phyloP scores from a whole-genome alignment of 2,888 invertebrate genomes.

The Plebejus anna region DNA sequence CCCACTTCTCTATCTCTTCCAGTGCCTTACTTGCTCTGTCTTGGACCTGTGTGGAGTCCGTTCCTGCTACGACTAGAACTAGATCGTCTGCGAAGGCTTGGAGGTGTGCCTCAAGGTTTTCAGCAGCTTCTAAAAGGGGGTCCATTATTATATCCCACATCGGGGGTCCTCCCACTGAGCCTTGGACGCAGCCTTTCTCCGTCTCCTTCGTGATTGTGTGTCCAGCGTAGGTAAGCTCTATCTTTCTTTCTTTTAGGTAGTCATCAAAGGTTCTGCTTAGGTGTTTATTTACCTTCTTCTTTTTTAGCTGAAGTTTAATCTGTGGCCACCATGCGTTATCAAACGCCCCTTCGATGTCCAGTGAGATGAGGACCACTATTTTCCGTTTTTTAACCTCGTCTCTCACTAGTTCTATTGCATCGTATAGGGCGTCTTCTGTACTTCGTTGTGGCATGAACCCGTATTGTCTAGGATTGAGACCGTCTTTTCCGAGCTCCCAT shows the following conservation, averaged over 20 bases:
- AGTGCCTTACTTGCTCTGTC: conserved; percentile 24
- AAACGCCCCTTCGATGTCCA: conserved; percentile 34
- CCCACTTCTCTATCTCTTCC: conserved; percentile 32
- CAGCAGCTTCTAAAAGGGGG: conserved; percentile 26
- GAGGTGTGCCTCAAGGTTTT: background rate
- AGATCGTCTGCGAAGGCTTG: conserved; percentile 41
- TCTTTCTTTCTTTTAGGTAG: conserved; percentile 31
- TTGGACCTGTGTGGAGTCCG: background rate
- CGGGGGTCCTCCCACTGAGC: conserved; percentile 35
- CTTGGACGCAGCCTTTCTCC: conserved; percentile 37
- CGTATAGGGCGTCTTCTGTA: background rate
- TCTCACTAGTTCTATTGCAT: conserved; percentile 30
- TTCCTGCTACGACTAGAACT: conserved; percentile 27
- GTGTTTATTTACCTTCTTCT: background rate
- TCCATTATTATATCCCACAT: conserved; percentile 38
- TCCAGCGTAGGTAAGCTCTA: conserved; percentile 28
- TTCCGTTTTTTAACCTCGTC: background rate
- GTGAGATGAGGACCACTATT: conserved; percentile 37
- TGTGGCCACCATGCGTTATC: conserved; percentile 36
- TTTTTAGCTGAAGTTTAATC: conserved; percentile 16
- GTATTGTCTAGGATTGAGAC: background rate
- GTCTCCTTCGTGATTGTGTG: conserved; percentile 25
- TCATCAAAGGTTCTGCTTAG: conserved; percentile 7
- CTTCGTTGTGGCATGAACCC: background rate
- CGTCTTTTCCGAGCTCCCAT: background rate